Evolutionary conservation across 2,888 invertebrate species (phyloP), one percentile per base, ranked within the genome.

Genomic region (Amblyjoppa proteus): DNA sequence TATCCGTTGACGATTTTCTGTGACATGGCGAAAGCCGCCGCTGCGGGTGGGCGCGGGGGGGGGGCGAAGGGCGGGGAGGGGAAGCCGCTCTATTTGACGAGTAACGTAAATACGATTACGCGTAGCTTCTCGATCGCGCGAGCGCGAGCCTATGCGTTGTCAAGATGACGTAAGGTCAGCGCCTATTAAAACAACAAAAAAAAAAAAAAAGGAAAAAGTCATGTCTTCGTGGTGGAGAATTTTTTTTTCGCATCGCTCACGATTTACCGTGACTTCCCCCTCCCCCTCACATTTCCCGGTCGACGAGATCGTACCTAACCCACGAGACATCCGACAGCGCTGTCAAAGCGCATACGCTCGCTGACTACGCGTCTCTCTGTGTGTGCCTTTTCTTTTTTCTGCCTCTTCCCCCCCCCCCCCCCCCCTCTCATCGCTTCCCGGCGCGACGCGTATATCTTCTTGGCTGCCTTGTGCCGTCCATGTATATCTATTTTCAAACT

Each of bases 151-250:
- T 84, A 83, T 85, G 74, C 85, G 45, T 85, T 86, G 87, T 85
- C 82, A 85, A 81, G 76, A 84, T 86, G 88, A 88, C 88, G 88
- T 88, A 87, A 88, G 88, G 79, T 77, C 69, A 56, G 74, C 83
- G 68, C 70, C 80, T 78, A 41, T 61, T 53, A 58, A 11, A 73
- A 64, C 7, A 51, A 64, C 51, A 16, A 34, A 64, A 58, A 16
- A 34, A 66, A 34, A 66, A 76, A 71, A 25, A 20, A 49, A 51
- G 56, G 25, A 61, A 64, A 66, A 53, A 49, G 4, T 41, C 25
- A 66, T 45, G 13, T 64, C 6, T 25, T 51, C 51, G 41, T 16
- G 34, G 70, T 11, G 20, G 13, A 20, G 56, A 58, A 41, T 53
- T 51, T 77, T 51, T 51, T 74, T 61, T 66, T 69, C 11, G 61